Evolutionary conservation across 2,888 invertebrate species (phyloP), one percentile per base, ranked within the genome.

Genomic region (Ophioninae sp.): DNA sequence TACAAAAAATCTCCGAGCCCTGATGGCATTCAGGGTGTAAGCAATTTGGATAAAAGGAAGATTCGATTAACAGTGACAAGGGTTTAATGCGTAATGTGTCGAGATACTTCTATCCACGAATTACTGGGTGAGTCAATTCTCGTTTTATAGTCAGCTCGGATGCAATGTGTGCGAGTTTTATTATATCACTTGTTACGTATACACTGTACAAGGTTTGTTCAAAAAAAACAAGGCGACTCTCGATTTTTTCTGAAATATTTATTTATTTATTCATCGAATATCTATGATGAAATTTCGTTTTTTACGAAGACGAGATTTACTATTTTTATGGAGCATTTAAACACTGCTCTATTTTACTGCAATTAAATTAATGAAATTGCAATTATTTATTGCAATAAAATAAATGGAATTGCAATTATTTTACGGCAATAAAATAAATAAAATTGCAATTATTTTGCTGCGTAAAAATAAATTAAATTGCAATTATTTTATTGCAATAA

Each of bases 61-160:
- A 80, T 83, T 83, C 83, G 83, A 83, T 83, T 78, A 80, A 58
- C 58, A 39, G 64, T 65, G 78, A 78, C 78, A 79, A 81, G 78
- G 13, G 69, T 78, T 37, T 41, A 64, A 82, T 56, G 72, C 30
- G 30, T 59, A 73, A 80, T 79, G 69, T 22, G 61, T 78, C 61
- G 61, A 51, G 39, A 71, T 78, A 58, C 39, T 44, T 51, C 51
- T 58, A 76, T 71, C 23, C 64, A 81, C 65, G 78, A 83, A 81
- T 83, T 73, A 73, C 71, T 65, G 74, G 71, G 71, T 71, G 83
- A 81, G 80, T 83, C 81, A 78, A 41, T 74, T 78, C 74, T 74
- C 63, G 51, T 73, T 83, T 67, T 73, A 59, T 41, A 61, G 3
- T 59, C 23, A 37, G 39, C 22, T 41, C 71, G 58, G 23, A 71